phyloP scores from a whole-genome alignment of 1,140 invertebrate species.

The Oryctes rhinoceros region DNA sequence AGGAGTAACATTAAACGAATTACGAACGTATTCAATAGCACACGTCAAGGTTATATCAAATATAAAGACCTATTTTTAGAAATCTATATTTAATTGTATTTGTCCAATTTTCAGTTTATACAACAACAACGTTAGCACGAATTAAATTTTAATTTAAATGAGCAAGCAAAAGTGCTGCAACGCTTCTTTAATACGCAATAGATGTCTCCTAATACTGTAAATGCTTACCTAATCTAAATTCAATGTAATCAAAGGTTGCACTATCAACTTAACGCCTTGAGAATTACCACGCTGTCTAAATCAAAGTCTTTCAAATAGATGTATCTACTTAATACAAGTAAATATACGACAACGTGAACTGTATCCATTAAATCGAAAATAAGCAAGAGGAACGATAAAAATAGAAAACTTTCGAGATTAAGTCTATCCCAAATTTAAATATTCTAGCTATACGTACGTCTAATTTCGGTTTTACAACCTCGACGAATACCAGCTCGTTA shows the following conservation, averaged over 20 bases:
- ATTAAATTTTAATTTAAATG: too few relatives aligned
- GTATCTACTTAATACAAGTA: neutral
- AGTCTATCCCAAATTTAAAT: neutral
- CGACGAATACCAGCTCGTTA: neutral
- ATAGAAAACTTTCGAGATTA: neutral
- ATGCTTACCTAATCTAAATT: neutral
- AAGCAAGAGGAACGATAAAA: neutral
- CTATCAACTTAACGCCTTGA: neutral
- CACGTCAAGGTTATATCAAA: neutral
- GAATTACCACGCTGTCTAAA: neutral
- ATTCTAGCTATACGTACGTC: neutral
- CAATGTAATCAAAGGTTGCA: neutral
- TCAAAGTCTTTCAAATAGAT: neutral
- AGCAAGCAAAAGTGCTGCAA: too few relatives aligned
- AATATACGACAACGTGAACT: neutral
- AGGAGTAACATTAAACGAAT: too few relatives aligned
- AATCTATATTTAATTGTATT: neutral
- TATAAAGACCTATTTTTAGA: neutral
- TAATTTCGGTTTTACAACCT: conserved; percentile 1
- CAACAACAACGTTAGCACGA: too few relatives aligned
- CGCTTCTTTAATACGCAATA: too few relatives aligned
- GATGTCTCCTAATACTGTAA: neutral
- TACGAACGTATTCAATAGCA: too few relatives aligned
- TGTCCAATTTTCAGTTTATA: neutral
- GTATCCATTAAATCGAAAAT: neutral